A percentile compares a stretch with the other conserved stretches of the same genome.
These are phyloP conservation scores for Patella caerulea DNA, from an alignment of 2,888 invertebrate species.

Conservation along the genomic window DNA sequence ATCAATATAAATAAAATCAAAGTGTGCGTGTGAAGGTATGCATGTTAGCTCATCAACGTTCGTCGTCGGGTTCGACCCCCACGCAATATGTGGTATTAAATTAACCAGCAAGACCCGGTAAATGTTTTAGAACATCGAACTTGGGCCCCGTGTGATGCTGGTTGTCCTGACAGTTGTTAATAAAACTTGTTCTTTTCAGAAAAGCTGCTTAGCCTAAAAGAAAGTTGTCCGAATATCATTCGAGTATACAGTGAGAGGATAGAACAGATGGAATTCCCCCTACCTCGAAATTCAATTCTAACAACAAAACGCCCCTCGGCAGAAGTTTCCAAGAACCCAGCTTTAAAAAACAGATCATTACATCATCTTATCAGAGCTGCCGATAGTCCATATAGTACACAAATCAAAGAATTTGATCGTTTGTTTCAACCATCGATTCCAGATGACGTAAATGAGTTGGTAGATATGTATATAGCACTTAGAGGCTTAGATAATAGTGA, in stretches of 20 bases:
- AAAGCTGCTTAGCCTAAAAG: conserved; percentile 41
- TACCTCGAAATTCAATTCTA: conserved; percentile 42
- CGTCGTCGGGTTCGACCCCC: too few relatives aligned
- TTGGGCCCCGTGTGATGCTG: too few relatives aligned
- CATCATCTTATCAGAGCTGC: conserved; percentile 47
- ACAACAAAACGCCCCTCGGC: conserved; percentile 24
- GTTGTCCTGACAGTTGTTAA: too few relatives aligned
- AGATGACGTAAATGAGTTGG: conserved; percentile 24
- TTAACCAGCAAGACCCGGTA: too few relatives aligned
- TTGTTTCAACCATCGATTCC: conserved; percentile 43
- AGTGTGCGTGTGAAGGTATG: too few relatives aligned
- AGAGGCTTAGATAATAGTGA: conserved; percentile 35
- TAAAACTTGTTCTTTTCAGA: conserved; percentile 37
- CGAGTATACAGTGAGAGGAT: conserved; percentile 60
- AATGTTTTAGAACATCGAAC: too few relatives aligned
- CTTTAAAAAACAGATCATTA: conserved; percentile 40
- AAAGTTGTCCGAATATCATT: conserved; percentile 49
- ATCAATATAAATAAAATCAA: too few relatives aligned
- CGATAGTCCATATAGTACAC: conserved; percentile 27
- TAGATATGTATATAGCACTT: conserved; percentile 37
- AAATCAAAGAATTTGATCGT: conserved; percentile 46
- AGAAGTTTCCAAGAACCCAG: not conserved
- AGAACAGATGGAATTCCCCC: conserved; percentile 57
- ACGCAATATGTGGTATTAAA: too few relatives aligned
- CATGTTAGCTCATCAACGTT: too few relatives aligned